Percentiles rank a stretch among this genome's conserved stretches.
phyloP scores from a whole-genome alignment of 2,113 vertebrate genomes.

The Polyodon spathula region DNA sequence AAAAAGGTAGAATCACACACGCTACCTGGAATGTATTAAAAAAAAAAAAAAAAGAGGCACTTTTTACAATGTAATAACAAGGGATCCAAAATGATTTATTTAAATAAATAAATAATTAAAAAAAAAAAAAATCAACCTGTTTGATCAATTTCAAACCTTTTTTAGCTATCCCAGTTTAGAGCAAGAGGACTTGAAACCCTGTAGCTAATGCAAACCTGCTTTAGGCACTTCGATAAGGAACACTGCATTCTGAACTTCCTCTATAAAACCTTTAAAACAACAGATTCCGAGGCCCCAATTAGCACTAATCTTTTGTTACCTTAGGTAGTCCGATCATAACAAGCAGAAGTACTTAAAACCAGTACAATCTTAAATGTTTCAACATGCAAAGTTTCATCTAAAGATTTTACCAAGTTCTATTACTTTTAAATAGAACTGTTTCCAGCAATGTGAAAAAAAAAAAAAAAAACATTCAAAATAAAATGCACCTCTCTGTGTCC shows the following conservation, averaged over 20 bases:
- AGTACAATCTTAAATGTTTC: neutral
- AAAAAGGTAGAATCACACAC: constrained; percentile 49
- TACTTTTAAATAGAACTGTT: constrained; percentile 13
- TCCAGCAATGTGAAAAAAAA: constrained; percentile 20
- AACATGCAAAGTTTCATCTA: neutral
- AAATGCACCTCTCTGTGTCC: too few species aligned
- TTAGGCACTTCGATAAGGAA: too few species aligned
- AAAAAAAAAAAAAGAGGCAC: constrained; percentile 65
- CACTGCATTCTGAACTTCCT: too few species aligned
- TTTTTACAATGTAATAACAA: constrained; percentile 35
- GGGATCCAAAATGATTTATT: constrained; percentile 43
- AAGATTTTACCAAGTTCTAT: too few species aligned
- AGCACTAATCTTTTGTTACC: constrained; percentile 22
- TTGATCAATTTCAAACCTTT: constrained; percentile 56
- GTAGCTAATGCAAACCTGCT: neutral
- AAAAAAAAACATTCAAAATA: constrained; percentile 25
- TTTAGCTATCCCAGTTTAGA: neutral
- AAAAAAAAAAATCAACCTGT: constrained; percentile 34
- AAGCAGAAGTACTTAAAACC: constrained; percentile 9
- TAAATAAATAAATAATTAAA: constrained; percentile 30
- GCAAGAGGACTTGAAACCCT: neutral
- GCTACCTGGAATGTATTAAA: constrained; percentile 87
- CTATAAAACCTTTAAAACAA: constrained; percentile 1
- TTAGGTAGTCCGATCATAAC: too few species aligned
- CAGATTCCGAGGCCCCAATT: constrained; percentile 11